Conservation (phyloP, 2,797 vertebrate genomes). For the Spea hammondii region DNA sequence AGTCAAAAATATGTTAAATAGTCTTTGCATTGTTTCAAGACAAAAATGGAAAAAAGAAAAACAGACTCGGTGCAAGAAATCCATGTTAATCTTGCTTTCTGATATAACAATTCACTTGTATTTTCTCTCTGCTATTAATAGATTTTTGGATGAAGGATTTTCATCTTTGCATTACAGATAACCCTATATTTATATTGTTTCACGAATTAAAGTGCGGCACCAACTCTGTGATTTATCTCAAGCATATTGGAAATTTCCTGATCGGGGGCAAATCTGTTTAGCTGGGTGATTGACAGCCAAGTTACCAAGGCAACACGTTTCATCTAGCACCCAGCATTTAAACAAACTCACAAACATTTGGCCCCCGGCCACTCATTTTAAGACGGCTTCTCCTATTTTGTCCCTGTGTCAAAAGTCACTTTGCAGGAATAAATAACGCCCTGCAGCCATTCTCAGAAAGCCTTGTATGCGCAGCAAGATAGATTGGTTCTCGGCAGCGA, state of each 20-base stretch:
- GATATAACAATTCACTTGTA: background rate
- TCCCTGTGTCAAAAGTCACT: slow-evolving; percentile 53
- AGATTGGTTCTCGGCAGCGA: slow-evolving; percentile 50
- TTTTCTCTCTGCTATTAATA: slow-evolving; percentile 24
- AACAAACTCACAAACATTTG: slow-evolving; percentile 50
- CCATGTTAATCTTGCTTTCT: slow-evolving; percentile 17
- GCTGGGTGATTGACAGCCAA: slow-evolving; percentile 37
- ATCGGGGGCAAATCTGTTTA: slow-evolving; percentile 37
- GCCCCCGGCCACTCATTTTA: slow-evolving; percentile 51
- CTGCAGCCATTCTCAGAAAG: slow-evolving; percentile 46
- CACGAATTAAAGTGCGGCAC: slow-evolving; percentile 10
- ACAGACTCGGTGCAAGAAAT: background rate
- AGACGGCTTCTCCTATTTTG: slow-evolving; percentile 51
- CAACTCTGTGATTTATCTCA: slow-evolving; percentile 39
- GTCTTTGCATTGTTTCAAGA: too few species aligned
- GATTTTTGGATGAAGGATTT: slow-evolving; percentile 12
- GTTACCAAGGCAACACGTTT: slow-evolving; percentile 41
- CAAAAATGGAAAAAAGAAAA: too few species aligned
- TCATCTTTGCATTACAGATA: slow-evolving; percentile 18
- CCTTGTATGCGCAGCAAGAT: slow-evolving; percentile 45
- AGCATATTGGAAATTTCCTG: slow-evolving; percentile 12
- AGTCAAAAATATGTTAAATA: too few species aligned
- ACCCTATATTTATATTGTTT: slow-evolving; percentile 8
- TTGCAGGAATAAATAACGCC: slow-evolving; percentile 52
- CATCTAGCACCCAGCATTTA: slow-evolving; percentile 43